phyloP scores from a whole-genome alignment of 2,797 vertebrate species.

The Crax fasciolata region DNA sequence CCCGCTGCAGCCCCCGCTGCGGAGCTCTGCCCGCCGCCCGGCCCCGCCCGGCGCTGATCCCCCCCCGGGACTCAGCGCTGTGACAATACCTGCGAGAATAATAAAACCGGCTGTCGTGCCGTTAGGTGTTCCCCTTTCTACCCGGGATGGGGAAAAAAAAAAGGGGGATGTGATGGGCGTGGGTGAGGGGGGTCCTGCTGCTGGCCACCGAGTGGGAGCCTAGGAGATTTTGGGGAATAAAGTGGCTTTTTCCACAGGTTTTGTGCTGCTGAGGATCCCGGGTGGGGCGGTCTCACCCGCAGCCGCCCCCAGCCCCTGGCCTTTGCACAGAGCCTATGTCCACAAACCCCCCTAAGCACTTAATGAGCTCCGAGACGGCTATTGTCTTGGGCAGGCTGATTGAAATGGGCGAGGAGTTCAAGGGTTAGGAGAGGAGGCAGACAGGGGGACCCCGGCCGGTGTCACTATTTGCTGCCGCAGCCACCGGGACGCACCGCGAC shows the following conservation, averaged over 20 bases:
- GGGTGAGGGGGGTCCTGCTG: neutral
- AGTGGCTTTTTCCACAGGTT: neutral
- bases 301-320: neutral
- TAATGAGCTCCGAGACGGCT: constrained; percentile 52
- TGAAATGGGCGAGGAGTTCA: constrained; percentile 41
- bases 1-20: neutral
- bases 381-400: constrained; percentile 68
- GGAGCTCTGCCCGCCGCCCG: neutral
- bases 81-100: neutral
- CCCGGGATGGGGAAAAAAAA: neutral
- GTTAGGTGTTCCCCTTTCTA: neutral
- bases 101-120: neutral
- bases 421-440: constrained; percentile 39
- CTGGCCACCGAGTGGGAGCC: neutral
- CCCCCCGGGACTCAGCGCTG: neutral
- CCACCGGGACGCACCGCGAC: neutral
- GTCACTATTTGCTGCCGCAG: no score
- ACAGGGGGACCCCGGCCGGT: neutral
- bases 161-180: neutral
- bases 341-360: neutral
- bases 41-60: neutral
- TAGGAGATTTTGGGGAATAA: neutral
- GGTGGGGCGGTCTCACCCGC: accelerated
- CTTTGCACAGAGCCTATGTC: neutral
- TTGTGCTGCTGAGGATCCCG: neutral